A percentile compares a stretch with the other conserved stretches of the same genome.
Evolutionary conservation across 2,888 invertebrate species (phyloP).

Genomic region (Heliconius sara): DNA sequence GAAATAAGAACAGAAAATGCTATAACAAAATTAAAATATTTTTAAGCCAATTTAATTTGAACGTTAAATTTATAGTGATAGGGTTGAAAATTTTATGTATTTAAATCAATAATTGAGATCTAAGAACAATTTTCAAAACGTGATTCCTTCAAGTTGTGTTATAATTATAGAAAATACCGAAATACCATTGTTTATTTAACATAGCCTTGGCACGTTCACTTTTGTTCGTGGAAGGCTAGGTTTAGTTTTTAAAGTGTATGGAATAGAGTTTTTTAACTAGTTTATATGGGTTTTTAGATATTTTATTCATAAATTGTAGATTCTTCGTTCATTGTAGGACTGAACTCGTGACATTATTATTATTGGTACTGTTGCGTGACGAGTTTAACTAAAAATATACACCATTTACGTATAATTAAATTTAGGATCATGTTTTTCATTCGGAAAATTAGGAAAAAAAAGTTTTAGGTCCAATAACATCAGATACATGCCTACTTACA

Average conservation of each 20-base stretch:
- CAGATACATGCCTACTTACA: no score
- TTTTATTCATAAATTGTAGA: neutral
- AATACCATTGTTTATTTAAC: conserved; percentile 54
- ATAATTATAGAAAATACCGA: conserved; percentile 61
- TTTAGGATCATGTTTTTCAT: no score
- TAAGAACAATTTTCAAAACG: conserved; percentile 43
- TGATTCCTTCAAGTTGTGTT: conserved; percentile 56
- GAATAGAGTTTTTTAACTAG: neutral
- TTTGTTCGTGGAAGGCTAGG: conserved; percentile 30
- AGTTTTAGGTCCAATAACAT: no score
- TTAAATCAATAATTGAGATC: neutral
- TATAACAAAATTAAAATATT: neutral
- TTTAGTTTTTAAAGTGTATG: neutral
- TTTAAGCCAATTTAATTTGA: neutral
- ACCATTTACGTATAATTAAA: no score
- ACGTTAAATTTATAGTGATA: neutral
- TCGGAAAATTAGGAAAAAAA: no score
- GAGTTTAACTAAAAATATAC: no score
- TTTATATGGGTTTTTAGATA: neutral
- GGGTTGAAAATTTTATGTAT: neutral
- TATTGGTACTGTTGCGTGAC: no score
- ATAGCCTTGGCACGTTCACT: conserved; percentile 53
- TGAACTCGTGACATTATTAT: no score
- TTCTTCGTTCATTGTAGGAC: neutral
- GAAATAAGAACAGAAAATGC: neutral